These are phyloP conservation scores for Chelon labrosus DNA, from an alignment of 2,797 vertebrate genomes.

Conservation along the genomic window DNA sequence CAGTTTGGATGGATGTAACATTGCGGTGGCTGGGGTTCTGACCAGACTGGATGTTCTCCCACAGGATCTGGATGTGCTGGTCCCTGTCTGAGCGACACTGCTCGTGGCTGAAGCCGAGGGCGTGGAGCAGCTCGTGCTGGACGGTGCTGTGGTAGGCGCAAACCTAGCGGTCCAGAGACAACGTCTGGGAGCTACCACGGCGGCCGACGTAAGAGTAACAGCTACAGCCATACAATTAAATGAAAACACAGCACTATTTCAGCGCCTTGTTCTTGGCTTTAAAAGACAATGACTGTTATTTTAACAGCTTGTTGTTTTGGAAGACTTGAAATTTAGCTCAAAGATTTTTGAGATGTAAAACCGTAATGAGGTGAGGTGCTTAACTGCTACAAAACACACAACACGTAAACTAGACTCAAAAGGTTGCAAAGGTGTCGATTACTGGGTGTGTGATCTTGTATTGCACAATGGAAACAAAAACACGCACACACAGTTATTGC, in stretches of 20 bases:
- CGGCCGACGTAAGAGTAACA: constrained; percentile 69
- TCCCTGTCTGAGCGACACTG: constrained; percentile 81
- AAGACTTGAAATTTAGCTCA: no score
- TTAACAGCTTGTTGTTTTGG: no score
- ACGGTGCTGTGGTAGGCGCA: constrained; percentile 80
- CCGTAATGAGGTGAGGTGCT: no score
- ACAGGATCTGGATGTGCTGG: constrained; percentile 72
- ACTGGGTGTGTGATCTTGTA: no score
- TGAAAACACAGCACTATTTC: background rate
- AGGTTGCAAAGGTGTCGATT: no score
- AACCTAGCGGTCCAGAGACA: constrained; percentile 70
- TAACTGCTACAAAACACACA: no score
- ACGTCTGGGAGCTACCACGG: constrained; percentile 35
- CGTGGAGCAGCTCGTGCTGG: constrained; percentile 83
- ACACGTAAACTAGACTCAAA: no score
- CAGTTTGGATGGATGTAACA: background rate
- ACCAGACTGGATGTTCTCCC: constrained; percentile 69
- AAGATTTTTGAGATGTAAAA: no score
- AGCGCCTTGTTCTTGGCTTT: background rate
- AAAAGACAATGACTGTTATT: no score
- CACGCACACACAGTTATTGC: no score
- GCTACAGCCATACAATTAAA: constrained; percentile 20
- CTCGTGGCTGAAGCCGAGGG: constrained; percentile 83
- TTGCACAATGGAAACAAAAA: background rate
- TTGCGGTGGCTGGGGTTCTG: background rate